These are phyloP conservation scores for Megalurothrips usitatus DNA, from an alignment of 2,888 invertebrate genomes.

Conservation along the genomic window DNA sequence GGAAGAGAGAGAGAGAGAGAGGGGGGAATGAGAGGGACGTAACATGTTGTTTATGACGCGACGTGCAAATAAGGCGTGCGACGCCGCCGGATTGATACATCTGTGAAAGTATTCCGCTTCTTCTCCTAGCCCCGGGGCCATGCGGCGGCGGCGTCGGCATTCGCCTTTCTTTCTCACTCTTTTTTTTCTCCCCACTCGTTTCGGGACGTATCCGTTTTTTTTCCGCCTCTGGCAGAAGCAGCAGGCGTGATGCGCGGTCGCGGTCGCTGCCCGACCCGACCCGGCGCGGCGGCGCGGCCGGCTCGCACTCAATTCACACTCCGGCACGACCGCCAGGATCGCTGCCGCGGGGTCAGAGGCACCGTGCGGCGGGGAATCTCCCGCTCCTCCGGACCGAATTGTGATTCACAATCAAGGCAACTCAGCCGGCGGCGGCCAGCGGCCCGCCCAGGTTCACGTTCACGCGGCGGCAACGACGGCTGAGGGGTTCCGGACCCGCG, in stretches of 20 bases:
- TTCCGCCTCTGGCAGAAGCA: background rate
- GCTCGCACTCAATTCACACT: constrained; percentile 2
- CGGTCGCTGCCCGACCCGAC: no score
- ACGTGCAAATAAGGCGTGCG: background rate
- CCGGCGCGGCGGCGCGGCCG: background rate
- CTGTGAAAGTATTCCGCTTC: background rate
- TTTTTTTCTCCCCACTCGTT: background rate
- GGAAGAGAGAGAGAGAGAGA: background rate
- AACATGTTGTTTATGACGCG: constrained; percentile 21
- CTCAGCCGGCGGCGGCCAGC: no score
- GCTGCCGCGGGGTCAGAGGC: background rate
- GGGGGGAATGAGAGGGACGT: background rate
- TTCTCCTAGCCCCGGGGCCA: background rate
- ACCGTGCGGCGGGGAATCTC: no score
- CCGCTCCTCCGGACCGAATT: no score
- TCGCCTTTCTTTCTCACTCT: background rate
- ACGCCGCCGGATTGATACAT: constrained; percentile 10
- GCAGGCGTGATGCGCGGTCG: background rate
- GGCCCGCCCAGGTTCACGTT: no score
- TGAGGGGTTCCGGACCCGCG: no score
- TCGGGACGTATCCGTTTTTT: no score
- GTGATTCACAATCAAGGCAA: no score
- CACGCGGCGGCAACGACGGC: no score
- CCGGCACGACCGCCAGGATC: background rate
- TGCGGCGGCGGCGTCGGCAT: background rate